Base-by-base conservation (phyloP, 2,113 vertebrate genomes). In the Bettongia penicillata region DNA sequence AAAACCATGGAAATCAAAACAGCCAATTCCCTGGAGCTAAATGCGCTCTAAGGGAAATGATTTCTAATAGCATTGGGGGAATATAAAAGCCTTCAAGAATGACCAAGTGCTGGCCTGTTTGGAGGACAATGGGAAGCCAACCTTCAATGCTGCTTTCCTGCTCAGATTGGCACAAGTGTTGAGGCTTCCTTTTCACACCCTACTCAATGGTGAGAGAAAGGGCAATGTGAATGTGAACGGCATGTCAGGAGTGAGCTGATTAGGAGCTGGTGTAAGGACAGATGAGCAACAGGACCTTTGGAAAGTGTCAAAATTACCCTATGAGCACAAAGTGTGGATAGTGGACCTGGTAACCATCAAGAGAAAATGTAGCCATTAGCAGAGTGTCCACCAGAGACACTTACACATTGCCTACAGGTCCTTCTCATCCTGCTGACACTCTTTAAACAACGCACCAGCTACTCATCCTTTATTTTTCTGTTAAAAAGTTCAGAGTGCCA, bases 151-250 rank as follows among this genome's bases (percentile, higher is more conserved):
- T 52, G 57, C 94, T 57, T 91, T 89, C 77, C 24, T 19, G 49
- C 90, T 51, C 95, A 95, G 96, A 91, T 0, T 28, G 90, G 93
- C 91, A 55, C 0, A 7, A 93, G 94, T 53, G 92, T 26, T 89
- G 96, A 96, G 91, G 95, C 31, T 90, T 95, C 57, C 93, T 97
- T 96, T 97, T 96, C 94, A 96, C 97, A 96, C 94, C 61, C 89
- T 50, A 55, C 92, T 90, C 93, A 51, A 97, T 95, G 94, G 97
- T 92, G 96, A 96, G 91, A 97, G 92, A 94, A 96, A 95, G 92
- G 93, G 94, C 84, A 68, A 57, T 92, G 91, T 95, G 53, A 43
- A 91, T 61, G 57, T 31, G 50, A 93, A 93, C 90, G 95, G 19
- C 91, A 51, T 94, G 94, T 91, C 68, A 5, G 37, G 94, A 95